phyloP scores from a whole-genome alignment of 2,888 invertebrate genomes.

The Alviniconcha strummeri region DNA sequence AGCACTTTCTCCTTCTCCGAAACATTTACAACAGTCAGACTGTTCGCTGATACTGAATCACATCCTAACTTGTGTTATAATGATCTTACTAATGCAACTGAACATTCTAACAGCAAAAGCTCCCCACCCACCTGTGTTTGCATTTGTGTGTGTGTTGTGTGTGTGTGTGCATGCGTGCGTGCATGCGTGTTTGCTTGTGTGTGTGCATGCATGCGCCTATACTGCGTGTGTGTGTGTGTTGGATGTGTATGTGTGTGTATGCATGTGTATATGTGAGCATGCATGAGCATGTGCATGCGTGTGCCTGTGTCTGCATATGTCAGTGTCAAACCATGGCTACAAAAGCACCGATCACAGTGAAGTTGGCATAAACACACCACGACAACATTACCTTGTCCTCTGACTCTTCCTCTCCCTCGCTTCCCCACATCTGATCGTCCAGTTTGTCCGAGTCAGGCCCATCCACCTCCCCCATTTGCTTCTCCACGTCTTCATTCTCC shows the following conservation, averaged over 20 bases:
- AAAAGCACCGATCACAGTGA: no score
- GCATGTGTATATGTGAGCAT: background rate
- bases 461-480: constrained; percentile 97
- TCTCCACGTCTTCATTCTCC: constrained; percentile 89
- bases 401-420: constrained; percentile 84
- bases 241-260: background rate
- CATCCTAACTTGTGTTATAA: no score
- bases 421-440: constrained; percentile 77
- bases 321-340: no score
- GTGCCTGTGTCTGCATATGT: background rate
- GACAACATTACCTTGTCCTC: constrained; percentile 65
- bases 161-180: background rate
- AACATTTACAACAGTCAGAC: constrained; percentile 2
- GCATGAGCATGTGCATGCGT: background rate
- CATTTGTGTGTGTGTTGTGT: background rate
- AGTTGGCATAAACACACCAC: background rate
- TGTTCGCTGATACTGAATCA: no score
- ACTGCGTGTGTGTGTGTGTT: background rate
- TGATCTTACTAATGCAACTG: no score
- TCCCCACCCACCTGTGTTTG: no score
- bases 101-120: no score
- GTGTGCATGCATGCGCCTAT: background rate
- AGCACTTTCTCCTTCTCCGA: constrained; percentile 73
- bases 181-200: background rate
- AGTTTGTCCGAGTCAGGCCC: constrained; percentile 75